A percentile compares a stretch with the other conserved stretches of the same genome.
These are phyloP conservation scores for Meta bourneti DNA, from an alignment of 2,888 invertebrate genomes.

Conservation along the genomic window DNA sequence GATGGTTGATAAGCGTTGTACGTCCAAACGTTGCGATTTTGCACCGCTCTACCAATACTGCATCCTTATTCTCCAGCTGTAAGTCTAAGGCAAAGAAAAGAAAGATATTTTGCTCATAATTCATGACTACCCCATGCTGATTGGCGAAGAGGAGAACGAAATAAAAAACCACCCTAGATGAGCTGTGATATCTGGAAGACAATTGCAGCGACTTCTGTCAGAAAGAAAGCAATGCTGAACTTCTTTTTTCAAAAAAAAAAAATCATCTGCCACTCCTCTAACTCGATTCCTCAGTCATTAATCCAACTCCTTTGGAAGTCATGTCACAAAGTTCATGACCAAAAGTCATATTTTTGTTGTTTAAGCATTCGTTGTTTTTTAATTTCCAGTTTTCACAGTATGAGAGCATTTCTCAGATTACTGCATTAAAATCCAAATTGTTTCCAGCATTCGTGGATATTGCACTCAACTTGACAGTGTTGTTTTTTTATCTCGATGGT, in stretches of 20 bases:
- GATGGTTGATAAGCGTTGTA: no score
- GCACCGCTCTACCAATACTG: no score
- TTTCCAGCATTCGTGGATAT: no score
- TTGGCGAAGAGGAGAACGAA: slow-evolving; percentile 12
- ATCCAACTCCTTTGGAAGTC: slow-evolving; percentile 74
- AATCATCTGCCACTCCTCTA: slow-evolving; percentile 64
- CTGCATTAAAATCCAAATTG: no score
- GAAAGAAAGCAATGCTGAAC: slow-evolving; percentile 39
- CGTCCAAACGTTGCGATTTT: no score
- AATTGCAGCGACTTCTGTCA: slow-evolving; percentile 52
- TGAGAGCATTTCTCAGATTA: no score
- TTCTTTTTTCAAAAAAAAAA: slow-evolving; percentile 30
- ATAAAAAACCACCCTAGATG: slow-evolving; percentile 4
- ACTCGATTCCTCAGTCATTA: slow-evolving; percentile 69
- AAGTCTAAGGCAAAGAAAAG: not conserved
- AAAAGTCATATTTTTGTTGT: no score
- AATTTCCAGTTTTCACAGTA: no score
- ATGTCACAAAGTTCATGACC: slow-evolving; percentile 73
- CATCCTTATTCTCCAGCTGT: no score
- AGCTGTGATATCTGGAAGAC: slow-evolving; percentile 59
- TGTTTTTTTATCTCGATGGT: no score
- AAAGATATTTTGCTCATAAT: slow-evolving; percentile 25
- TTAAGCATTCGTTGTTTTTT: no score
- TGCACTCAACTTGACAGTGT: no score
- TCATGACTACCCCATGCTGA: slow-evolving; percentile 61